phyloP scores from a whole-genome alignment of 2,888 invertebrate species.

The Himalopsyche japonica region DNA sequence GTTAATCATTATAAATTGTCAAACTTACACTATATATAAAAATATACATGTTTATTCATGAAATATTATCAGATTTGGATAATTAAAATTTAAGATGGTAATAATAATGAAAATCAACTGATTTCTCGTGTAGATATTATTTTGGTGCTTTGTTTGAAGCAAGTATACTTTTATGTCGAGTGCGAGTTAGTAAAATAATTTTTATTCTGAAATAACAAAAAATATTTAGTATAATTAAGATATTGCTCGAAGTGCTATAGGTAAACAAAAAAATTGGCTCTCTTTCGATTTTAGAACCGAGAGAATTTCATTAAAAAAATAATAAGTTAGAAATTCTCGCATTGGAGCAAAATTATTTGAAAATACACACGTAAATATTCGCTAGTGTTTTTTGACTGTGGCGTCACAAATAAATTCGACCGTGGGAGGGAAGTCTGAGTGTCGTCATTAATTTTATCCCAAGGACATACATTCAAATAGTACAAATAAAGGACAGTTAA shows the following conservation, averaged over 20 bases:
- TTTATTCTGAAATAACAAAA: background rate
- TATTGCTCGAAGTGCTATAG: background rate
- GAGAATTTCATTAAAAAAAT: background rate
- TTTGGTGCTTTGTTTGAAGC: too few relatives aligned
- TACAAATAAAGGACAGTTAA: background rate
- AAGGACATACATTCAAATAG: constrained; percentile 17
- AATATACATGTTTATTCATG: too few relatives aligned
- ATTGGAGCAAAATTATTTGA: background rate
- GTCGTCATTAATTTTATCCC: constrained; percentile 37
- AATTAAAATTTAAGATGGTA: too few relatives aligned
- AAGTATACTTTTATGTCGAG: too few relatives aligned
- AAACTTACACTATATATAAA: too few relatives aligned
- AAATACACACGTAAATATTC: constrained; percentile 4
- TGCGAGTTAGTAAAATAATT: too few relatives aligned
- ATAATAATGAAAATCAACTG: too few relatives aligned
- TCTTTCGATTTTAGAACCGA: background rate
- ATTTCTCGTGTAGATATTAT: too few relatives aligned
- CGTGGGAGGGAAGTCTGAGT: constrained; percentile 38
- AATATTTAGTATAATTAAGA: background rate
- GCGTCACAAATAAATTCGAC: constrained; percentile 39
- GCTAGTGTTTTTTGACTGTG: constrained; percentile 31
- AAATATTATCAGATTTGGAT: too few relatives aligned
- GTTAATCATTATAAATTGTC: too few relatives aligned
- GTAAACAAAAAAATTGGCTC: background rate
- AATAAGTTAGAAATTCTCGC: background rate